Conservation (phyloP, 2,888 invertebrate species). For the Eupithecia pulchellata region DNA sequence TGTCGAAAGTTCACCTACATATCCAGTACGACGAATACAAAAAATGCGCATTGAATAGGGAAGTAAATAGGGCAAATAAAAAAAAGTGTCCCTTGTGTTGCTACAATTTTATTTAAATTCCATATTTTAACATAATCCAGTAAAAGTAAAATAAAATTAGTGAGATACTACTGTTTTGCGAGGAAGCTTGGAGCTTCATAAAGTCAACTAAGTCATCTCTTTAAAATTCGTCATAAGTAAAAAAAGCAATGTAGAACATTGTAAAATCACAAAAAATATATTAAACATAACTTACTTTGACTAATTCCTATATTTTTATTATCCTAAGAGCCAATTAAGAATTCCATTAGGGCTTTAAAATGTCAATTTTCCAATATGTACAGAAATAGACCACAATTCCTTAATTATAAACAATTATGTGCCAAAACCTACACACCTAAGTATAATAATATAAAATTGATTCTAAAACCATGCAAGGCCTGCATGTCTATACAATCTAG, state of each 20-base stretch:
- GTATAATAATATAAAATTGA: constrained; percentile 26
- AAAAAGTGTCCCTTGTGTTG: no score
- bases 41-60: background rate
- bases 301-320: constrained; percentile 28
- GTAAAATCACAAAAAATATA: constrained; percentile 39
- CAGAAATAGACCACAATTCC: constrained; percentile 39
- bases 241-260: constrained; percentile 29
- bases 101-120: constrained; percentile 34
- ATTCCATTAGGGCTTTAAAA: constrained; percentile 23
- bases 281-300: constrained; percentile 34
- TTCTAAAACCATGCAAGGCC: constrained; percentile 19
- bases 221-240: constrained; percentile 17
- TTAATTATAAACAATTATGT: constrained; percentile 38
- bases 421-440: constrained; percentile 30
- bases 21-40: background rate
- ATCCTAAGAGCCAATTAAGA: constrained; percentile 27
- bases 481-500: constrained; percentile 12
- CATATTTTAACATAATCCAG: constrained; percentile 28
- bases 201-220: constrained; percentile 17
- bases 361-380: constrained; percentile 33
- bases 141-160: constrained; percentile 21
- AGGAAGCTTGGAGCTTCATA: constrained; percentile 16
- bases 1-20: no score
- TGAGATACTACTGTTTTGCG: constrained; percentile 14
- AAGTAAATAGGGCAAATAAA: background rate